These are phyloP conservation scores for Zonotrichia albicollis DNA, from an alignment of 2,797 vertebrate genomes.

Conservation along the genomic window DNA sequence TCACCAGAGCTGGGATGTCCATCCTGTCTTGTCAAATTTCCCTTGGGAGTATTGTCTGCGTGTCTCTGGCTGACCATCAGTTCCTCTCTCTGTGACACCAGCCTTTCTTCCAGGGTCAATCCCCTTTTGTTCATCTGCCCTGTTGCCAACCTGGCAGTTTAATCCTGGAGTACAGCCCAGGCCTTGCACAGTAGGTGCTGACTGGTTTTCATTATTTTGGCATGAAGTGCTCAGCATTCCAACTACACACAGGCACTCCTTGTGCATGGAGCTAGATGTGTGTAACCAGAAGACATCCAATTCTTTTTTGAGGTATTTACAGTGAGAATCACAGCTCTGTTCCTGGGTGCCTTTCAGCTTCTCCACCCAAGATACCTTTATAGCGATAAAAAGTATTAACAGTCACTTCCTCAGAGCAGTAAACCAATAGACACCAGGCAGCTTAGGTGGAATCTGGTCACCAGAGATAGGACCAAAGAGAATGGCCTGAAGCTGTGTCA, in stretches of 20 bases:
- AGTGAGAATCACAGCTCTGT: not conserved
- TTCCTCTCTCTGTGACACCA: not conserved
- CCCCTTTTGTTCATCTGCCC: not conserved
- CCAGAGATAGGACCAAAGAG: not conserved
- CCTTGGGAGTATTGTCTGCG: not conserved
- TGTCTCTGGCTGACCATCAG: not conserved
- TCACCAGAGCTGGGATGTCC: not conserved
- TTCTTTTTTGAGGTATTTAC: not conserved
- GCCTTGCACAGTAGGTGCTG: not conserved
- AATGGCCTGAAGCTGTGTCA: not conserved
- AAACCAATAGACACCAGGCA: not conserved
- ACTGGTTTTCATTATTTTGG: not conserved
- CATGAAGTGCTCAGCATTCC: not conserved
- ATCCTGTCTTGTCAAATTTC: not conserved
- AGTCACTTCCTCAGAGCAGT: not conserved
- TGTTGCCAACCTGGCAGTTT: not conserved
- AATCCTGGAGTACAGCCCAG: not conserved
- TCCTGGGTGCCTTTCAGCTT: not conserved
- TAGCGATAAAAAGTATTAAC: not conserved
- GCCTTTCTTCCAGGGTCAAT: not conserved
- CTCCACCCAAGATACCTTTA: not conserved
- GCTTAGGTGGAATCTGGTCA: not conserved
- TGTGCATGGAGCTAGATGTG: not conserved
- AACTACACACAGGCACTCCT: not conserved
- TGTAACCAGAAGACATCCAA: not conserved